Conservation (phyloP, 2,113 vertebrate species). For the Mustelus asterias region DNA sequence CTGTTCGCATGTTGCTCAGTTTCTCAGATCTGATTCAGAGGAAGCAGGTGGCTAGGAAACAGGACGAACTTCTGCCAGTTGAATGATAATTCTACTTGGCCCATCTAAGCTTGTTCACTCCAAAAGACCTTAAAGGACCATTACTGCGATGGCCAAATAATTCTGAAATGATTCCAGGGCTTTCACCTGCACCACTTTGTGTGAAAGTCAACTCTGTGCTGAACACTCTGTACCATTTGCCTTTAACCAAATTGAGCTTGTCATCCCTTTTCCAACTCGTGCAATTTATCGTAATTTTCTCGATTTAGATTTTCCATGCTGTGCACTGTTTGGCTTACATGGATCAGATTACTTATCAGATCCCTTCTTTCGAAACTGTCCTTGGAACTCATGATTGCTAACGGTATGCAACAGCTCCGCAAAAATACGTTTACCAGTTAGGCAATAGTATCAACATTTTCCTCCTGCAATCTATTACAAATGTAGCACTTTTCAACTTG, state of each 20-base stretch:
- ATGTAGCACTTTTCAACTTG: neutral
- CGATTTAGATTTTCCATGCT: neutral
- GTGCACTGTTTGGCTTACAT: neutral
- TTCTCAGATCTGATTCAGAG: neutral
- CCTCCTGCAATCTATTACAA: neutral
- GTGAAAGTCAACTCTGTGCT: neutral
- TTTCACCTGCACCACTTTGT: slow-evolving; percentile 4
- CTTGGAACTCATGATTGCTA: neutral
- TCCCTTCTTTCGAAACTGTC: neutral
- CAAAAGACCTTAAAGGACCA: neutral
- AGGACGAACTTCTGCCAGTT: neutral
- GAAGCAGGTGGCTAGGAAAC: neutral
- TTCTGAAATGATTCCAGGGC: slow-evolving; percentile 1
- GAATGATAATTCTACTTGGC: neutral
- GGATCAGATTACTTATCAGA: neutral
- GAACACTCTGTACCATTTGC: neutral
- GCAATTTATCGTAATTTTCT: neutral
- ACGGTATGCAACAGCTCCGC: neutral
- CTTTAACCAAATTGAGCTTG: neutral
- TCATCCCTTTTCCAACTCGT: neutral
- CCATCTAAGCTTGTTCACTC: neutral
- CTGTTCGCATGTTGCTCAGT: neutral
- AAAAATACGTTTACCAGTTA: neutral
- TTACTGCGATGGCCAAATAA: neutral
- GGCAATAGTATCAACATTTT: neutral